Evolutionary conservation across 2,888 invertebrate genomes (phyloP), one percentile per base, ranked within the genome.

Genomic region (Tinea trinotella): DNA sequence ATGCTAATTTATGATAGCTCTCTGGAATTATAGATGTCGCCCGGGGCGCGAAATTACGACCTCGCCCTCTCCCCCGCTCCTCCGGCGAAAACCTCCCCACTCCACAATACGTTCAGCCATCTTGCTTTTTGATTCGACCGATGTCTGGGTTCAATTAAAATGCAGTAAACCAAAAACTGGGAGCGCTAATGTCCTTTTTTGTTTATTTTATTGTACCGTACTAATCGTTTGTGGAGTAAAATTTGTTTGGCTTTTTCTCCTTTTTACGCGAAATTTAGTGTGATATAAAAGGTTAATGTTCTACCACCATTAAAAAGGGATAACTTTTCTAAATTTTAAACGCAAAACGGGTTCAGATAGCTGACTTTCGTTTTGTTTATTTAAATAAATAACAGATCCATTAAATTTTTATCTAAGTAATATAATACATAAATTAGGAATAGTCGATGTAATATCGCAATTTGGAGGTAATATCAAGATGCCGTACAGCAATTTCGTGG

Each of bases 1-100:
- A 83, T 83, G 83, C 81, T 80, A 84, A 85, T 84, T 82, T 78
- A 78, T 74, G 78, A 75, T 75, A 71, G 76, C 77, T 71, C 71
- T 62, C 65, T 62, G 73, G 80, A 81, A 82, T 83, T 81, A 82
- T 84, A 80, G 81, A 83, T 79, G 82, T 82, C 78, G 73, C 80
- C 66, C 67, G 60, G 67, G 68, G 75, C 71, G 73, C 71, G 70
- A 73, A 77, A 76, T 81, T 77, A 76, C 76, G 70, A 66, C 68
- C 70, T 66, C 57, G 52, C 57, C 56, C 59, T 59, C 60, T 62
- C 63, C 56, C 65, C 61, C 62, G 61, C 66, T 57, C 60, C 56
- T 52, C 44, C 22, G 22, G 10, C 24, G 35, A 13, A 19, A 35
- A 52, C 52, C 60, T 58, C 61, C 59, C 63, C 57, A 59, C 58